Conservation (phyloP, 2,797 vertebrate species). For the Silurus lanzhouensis region DNA sequence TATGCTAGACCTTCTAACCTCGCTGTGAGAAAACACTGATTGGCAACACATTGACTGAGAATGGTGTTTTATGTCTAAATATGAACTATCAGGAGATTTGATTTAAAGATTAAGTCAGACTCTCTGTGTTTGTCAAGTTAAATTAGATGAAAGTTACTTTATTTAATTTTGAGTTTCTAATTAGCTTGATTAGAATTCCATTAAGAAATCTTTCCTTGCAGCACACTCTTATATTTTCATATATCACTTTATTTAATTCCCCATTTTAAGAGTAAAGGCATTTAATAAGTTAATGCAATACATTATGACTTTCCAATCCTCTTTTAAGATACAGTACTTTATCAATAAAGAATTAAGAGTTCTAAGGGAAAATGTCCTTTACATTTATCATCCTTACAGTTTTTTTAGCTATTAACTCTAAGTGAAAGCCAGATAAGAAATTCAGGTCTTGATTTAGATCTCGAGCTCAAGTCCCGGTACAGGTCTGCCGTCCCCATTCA, state of each 20-base stretch:
- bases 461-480: constrained; percentile 40
- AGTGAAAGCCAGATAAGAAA: constrained; percentile 41
- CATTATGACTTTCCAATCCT: background rate
- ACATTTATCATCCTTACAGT: background rate
- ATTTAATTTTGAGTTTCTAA: background rate
- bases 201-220: background rate
- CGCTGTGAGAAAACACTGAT: constrained; percentile 49
- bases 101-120: constrained; percentile 4
- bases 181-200: constrained; percentile 15
- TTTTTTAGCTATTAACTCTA: constrained; percentile 7
- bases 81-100: constrained; percentile 20
- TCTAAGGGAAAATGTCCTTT: constrained; percentile 10
- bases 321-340: constrained; percentile 10
- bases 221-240: background rate
- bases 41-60: constrained; percentile 31
- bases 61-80: constrained; percentile 18
- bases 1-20: constrained; percentile 48
- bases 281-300: constrained; percentile 14
- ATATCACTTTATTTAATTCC: background rate
- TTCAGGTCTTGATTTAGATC: constrained; percentile 39
- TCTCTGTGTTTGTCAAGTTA: background rate
- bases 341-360: background rate
- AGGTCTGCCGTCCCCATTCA: constrained; percentile 47
- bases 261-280: constrained; percentile 7
- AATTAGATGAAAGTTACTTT: background rate